phyloP scores from a whole-genome alignment of 2,113 vertebrate species.

The Otocyon megalotis region DNA sequence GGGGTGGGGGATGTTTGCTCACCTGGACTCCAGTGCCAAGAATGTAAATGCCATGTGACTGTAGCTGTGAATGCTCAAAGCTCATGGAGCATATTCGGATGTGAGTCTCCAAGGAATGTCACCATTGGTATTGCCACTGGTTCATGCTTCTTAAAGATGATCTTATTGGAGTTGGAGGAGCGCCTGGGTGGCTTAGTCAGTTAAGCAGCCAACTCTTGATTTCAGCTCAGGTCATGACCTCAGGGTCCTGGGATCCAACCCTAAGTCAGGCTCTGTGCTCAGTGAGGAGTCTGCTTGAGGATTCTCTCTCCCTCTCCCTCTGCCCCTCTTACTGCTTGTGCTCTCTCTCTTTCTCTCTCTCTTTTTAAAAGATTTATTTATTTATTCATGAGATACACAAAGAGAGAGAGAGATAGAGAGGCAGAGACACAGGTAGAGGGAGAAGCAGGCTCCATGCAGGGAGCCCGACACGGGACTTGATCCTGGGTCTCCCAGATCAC shows the following conservation, averaged over 20 bases:
- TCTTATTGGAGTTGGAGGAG: slow-evolving; percentile 75
- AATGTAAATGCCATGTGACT: slow-evolving; percentile 61
- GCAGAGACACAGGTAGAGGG: too few relatives aligned
- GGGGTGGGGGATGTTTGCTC: not conserved
- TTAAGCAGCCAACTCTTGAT: not conserved
- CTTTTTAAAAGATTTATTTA: not conserved
- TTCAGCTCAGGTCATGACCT: not conserved
- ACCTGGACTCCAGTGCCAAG: not conserved
- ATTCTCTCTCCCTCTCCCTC: not conserved
- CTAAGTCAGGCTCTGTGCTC: not conserved
- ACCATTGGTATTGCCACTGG: not conserved
- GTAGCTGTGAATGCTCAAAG: slow-evolving; percentile 61
- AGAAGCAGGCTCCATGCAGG: too few relatives aligned
- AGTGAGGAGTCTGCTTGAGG: not conserved
- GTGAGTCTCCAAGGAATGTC: slow-evolving; percentile 57
- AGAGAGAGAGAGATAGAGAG: too few relatives aligned
- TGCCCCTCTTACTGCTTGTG: not conserved
- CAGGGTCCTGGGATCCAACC: not conserved
- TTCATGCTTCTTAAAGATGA: not conserved
- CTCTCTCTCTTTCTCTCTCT: not conserved
- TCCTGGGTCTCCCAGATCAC: too few relatives aligned
- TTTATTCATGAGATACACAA: too few relatives aligned
- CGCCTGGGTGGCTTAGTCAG: not conserved
- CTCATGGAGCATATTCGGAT: slow-evolving; percentile 59
- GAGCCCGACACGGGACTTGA: too few relatives aligned